Conservation (phyloP, 2,797 vertebrate genomes). For the Gorsachius magnificus region DNA sequence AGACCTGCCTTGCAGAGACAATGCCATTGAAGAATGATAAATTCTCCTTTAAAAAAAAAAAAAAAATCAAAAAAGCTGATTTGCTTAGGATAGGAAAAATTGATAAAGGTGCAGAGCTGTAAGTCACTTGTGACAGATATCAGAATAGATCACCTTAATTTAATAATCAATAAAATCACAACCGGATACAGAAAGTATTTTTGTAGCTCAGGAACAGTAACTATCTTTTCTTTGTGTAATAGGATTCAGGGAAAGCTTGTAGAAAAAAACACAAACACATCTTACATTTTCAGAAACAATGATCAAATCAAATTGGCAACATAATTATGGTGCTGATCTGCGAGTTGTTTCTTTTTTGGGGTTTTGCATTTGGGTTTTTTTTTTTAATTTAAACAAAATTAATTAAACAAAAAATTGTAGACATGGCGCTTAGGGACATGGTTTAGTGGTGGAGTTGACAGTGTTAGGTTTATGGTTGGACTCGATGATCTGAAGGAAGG, state of each 20-base stretch:
- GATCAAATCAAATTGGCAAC: background rate
- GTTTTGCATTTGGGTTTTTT: background rate
- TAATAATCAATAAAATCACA: slow-evolving; percentile 21
- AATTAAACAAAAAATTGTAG: background rate
- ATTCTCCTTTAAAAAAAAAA: background rate
- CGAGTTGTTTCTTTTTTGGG: background rate
- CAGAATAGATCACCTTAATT: background rate
- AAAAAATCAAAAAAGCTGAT: background rate
- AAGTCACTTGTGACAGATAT: background rate
- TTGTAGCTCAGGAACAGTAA: background rate
- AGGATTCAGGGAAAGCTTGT: background rate
- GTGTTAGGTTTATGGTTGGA: background rate
- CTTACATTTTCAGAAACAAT: background rate
- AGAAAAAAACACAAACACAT: background rate
- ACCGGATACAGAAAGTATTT: background rate
- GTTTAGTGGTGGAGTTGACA: background rate
- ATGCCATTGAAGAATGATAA: background rate
- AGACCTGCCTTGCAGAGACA: background rate
- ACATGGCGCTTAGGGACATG: background rate
- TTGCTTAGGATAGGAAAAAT: background rate
- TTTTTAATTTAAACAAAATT: background rate
- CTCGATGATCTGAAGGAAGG: background rate
- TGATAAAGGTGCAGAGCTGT: background rate
- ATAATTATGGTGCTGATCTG: background rate
- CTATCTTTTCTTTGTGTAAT: background rate